A percentile compares a stretch with the other conserved stretches of the same genome.
Conservation (phyloP, 2,888 invertebrate species). For the Desoria tigrina region DNA sequence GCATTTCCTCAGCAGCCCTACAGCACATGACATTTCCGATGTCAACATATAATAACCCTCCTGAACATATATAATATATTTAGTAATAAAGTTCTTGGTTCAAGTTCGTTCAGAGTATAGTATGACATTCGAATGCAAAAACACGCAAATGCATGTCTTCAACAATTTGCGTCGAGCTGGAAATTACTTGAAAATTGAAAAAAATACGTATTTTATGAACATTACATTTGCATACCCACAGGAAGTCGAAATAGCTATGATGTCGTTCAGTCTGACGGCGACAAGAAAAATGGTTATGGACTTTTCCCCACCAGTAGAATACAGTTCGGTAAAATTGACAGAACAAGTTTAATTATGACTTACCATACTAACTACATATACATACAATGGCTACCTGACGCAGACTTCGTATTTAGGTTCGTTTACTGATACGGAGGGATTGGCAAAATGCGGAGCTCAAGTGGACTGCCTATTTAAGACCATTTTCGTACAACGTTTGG, state of each 20-base stretch:
- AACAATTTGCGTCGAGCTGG: too few species aligned
- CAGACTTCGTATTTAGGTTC: slow-evolving; percentile 41
- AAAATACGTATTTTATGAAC: too few species aligned
- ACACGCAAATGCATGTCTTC: not conserved
- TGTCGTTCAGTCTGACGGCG: slow-evolving; percentile 48
- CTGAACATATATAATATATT: too few species aligned
- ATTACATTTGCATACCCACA: not conserved
- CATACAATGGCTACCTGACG: not conserved
- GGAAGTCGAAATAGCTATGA: slow-evolving; percentile 50
- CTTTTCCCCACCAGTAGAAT: slow-evolving; percentile 51
- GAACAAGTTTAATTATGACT: not conserved
- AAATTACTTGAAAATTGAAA: too few species aligned
- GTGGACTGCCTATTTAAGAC: slow-evolving; percentile 45
- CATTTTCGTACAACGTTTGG: slow-evolving; percentile 50
- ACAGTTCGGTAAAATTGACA: slow-evolving; percentile 50
- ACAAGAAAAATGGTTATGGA: slow-evolving; percentile 44
- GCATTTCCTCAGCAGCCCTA: not conserved
- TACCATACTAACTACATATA: not conserved
- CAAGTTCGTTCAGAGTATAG: too few species aligned
- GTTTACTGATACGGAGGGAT: slow-evolving; percentile 47
- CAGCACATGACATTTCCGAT: not conserved
- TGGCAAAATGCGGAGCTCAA: slow-evolving; percentile 45
- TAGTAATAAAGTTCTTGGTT: too few species aligned
- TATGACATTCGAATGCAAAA: too few species aligned
- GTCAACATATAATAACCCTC: too few species aligned